These are phyloP conservation scores for Anguilla japonica DNA, from an alignment of 2,113 vertebrate genomes.

Conservation along the genomic window DNA sequence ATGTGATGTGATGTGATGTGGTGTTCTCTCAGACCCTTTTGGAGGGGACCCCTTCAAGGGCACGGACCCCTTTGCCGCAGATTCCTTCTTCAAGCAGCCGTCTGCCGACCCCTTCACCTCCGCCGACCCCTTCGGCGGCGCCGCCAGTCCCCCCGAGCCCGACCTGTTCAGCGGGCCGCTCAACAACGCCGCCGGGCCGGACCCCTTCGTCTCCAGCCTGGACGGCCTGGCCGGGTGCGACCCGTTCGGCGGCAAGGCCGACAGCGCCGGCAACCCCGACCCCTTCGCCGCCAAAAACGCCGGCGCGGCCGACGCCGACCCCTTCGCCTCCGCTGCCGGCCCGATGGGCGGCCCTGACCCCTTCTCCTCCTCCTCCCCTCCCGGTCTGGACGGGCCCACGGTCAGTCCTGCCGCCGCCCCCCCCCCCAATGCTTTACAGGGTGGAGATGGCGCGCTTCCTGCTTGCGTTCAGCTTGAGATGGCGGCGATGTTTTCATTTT, in stretches of 20 bases:
- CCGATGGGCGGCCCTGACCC: constrained; percentile 29
- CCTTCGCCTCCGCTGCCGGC: constrained; percentile 13
- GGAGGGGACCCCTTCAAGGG: constrained; percentile 96
- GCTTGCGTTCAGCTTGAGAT: neutral
- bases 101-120: constrained; percentile 73
- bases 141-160: constrained; percentile 30
- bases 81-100: constrained; percentile 85
- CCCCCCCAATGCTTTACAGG: neutral
- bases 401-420: constrained; percentile 7
- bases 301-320: constrained; percentile 29
- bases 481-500: neutral
- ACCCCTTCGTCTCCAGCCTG: constrained; percentile 56
- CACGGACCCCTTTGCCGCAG: constrained; percentile 92
- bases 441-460: neutral
- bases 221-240: constrained; percentile 34
- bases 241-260: constrained; percentile 1
- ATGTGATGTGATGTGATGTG: neutral
- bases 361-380: constrained; percentile 59
- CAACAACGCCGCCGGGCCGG: constrained; percentile 55
- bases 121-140: constrained; percentile 59
- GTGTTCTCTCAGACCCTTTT: constrained; percentile 80
- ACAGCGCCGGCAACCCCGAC: constrained; percentile 38
- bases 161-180: constrained; percentile 66
- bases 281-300: constrained; percentile 57
- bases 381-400: constrained; percentile 41